These are phyloP conservation scores for Acrocephalus kingi DNA, from an alignment of 2,113 vertebrate genomes.

Conservation along the genomic window DNA sequence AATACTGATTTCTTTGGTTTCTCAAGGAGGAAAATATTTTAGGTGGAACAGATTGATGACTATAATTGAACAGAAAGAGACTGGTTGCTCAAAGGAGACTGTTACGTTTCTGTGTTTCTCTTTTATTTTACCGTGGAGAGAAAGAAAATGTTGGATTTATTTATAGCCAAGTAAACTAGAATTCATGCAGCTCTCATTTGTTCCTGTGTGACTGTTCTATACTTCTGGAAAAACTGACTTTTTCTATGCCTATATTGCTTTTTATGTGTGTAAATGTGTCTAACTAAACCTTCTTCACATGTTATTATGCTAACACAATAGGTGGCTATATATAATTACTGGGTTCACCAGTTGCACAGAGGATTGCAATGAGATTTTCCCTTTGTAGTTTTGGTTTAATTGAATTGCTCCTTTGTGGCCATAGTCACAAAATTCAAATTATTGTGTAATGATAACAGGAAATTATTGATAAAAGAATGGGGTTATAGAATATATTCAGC, in stretches of 20 bases:
- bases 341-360: slow-evolving; percentile 26
- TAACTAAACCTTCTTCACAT: slow-evolving; percentile 45
- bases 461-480: slow-evolving; percentile 48
- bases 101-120: slow-evolving; percentile 47
- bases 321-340: slow-evolving; percentile 54
- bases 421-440: slow-evolving; percentile 54
- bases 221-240: slow-evolving; percentile 24
- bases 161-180: slow-evolving; percentile 67
- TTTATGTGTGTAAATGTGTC: slow-evolving; percentile 49
- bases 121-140: slow-evolving; percentile 57
- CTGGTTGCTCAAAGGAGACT: slow-evolving; percentile 47
- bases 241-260: slow-evolving; percentile 44
- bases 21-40: slow-evolving; percentile 61
- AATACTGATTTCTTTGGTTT: slow-evolving; percentile 42
- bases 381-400: slow-evolving; percentile 40
- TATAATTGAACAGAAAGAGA: slow-evolving; percentile 65
- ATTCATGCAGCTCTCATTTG: slow-evolving; percentile 65
- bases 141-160: slow-evolving; percentile 61
- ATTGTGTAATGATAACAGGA: slow-evolving; percentile 49
- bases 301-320: slow-evolving; percentile 56
- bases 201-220: slow-evolving; percentile 53
- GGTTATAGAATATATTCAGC: not conserved
- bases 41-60: slow-evolving; percentile 62
- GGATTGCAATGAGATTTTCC: slow-evolving; percentile 25
- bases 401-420: slow-evolving; percentile 45